A percentile compares a stretch with the other conserved stretches of the same genome.
These are phyloP conservation scores for Syngnathoides biaculeatus DNA, from an alignment of 2,113 vertebrate genomes.

Conservation along the genomic window DNA sequence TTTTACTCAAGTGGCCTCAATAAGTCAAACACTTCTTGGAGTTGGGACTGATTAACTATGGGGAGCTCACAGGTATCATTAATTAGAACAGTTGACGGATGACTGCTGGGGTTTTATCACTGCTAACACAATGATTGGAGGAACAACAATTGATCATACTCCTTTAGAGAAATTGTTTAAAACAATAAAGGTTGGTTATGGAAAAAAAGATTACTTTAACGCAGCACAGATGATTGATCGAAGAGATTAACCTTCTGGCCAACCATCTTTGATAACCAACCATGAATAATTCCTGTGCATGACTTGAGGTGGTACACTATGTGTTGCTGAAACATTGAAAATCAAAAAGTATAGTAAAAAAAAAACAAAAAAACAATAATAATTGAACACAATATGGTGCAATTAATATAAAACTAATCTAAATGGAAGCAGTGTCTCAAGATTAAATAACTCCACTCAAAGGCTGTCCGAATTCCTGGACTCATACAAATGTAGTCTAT, in stretches of 20 bases:
- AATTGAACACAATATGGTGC: too few species aligned
- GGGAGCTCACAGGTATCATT: slow-evolving; percentile 13
- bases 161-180: slow-evolving; percentile 19
- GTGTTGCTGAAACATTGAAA: slow-evolving; percentile 3
- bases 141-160: slow-evolving; percentile 20
- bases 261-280: slow-evolving; percentile 6
- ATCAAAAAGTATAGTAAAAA: slow-evolving; percentile 1
- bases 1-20: too few species aligned
- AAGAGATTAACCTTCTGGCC: not conserved
- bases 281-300: slow-evolving; percentile 9
- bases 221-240: not conserved
- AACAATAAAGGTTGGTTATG: slow-evolving; percentile 16
- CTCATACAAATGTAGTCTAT: too few species aligned
- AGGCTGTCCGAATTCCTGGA: too few species aligned
- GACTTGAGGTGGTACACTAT: too few species aligned
- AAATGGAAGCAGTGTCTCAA: too few species aligned
- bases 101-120: slow-evolving; percentile 15
- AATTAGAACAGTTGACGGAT: slow-evolving; percentile 30
- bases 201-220: slow-evolving; percentile 14
- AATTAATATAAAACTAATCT: too few species aligned
- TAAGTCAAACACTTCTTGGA: too few species aligned
- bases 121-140: slow-evolving; percentile 20
- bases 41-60: slow-evolving; percentile 21
- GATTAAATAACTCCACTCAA: too few species aligned
- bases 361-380: not conserved